phyloP scores from a whole-genome alignment of 35 echinoderm and acorn worm species.

The Ophiothrix spiculata region DNA sequence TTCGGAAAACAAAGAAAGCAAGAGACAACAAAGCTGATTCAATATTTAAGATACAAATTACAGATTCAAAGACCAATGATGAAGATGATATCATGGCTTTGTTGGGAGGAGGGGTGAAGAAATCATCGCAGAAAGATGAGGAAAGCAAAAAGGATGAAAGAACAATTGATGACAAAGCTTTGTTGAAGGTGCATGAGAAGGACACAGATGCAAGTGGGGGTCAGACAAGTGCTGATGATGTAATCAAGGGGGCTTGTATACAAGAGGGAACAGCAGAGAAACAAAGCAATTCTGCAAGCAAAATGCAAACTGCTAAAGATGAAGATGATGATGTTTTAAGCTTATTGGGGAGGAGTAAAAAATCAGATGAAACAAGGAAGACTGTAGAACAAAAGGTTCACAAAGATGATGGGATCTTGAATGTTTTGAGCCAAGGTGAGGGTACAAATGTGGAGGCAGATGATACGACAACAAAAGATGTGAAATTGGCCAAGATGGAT shows the following conservation, averaged over 20 bases:
- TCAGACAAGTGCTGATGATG: conserved; percentile 24
- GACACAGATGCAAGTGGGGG: neutral
- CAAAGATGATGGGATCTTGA: conserved; percentile 26
- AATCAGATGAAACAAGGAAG: neutral
- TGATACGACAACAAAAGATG: neutral
- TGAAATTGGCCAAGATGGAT: neutral
- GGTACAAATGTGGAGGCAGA: neutral
- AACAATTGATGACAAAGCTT: neutral
- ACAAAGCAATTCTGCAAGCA: too few species aligned
- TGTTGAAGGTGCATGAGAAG: conserved; percentile 1
- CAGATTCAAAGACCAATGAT: conserved; percentile 19
- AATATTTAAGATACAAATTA: neutral
- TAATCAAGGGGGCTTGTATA: conserved; percentile 36
- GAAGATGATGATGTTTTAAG: conserved; percentile 10
- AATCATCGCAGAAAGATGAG: conserved; percentile 10
- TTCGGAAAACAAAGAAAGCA: neutral
- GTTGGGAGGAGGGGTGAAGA: conserved; percentile 32
- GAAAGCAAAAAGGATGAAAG: conserved; percentile 19
- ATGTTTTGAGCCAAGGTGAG: conserved; percentile 20
- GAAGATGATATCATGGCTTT: conserved; percentile 49
- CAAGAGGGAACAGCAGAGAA: neutral
- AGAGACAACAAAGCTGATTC: conserved; percentile 1
- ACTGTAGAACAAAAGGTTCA: neutral
- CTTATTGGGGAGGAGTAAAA: neutral
- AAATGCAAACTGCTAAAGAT: neutral